Evolutionary conservation across 2,113 vertebrate genomes (phyloP), one percentile per base, ranked within the genome.

Genomic region (Eonycteris spelaea): DNA sequence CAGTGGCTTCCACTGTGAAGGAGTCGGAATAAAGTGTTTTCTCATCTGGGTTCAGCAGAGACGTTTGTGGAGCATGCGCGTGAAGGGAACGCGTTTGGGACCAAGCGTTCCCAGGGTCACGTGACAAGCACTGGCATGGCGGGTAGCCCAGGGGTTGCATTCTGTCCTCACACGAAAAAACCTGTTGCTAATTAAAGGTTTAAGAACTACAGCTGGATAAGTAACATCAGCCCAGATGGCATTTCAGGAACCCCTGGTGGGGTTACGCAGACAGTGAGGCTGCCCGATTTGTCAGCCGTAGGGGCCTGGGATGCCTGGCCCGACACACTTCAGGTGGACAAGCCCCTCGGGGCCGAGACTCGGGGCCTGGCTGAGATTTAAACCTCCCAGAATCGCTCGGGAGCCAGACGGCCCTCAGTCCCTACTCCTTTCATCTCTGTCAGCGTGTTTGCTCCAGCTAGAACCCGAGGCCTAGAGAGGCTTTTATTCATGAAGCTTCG

Each of bases 181-280:
- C 97, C 96, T 97, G 91, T 97, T 97, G 97, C 97, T 98, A 98
- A 98, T 98, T 98, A 98, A 98, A 98, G 97, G 98, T 98, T 98
- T 96, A 98, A 98, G 97, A 98, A 98, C 98, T 98, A 98, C 98
- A 98, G 97, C 98, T 98, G 98, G 98, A 98, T 98, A 97, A 98
- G 98, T 98, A 96, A 98, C 98, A 98, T 93, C 97, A 97, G 97
- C 96, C 98, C 98, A 98, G 98, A 98, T 98, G 98, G 98, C 90
- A 88, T 88, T 97, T 97, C 95, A 98, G 97, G 98, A 98, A 98
- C 97, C 98, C 98, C 98, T 98, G 98, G 96, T 98, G 98, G 96
- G 93, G 97, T 97, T 88, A 95, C 96, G 98, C 95, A 97, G 97
- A 98, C 94, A 97, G 94, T 95, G 98, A 97, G 98, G 97, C 95